A percentile compares a stretch with the other conserved stretches of the same genome.
Evolutionary conservation across 2,113 vertebrate species (phyloP).

Genomic region (Ptychochromis oligacanthus): DNA sequence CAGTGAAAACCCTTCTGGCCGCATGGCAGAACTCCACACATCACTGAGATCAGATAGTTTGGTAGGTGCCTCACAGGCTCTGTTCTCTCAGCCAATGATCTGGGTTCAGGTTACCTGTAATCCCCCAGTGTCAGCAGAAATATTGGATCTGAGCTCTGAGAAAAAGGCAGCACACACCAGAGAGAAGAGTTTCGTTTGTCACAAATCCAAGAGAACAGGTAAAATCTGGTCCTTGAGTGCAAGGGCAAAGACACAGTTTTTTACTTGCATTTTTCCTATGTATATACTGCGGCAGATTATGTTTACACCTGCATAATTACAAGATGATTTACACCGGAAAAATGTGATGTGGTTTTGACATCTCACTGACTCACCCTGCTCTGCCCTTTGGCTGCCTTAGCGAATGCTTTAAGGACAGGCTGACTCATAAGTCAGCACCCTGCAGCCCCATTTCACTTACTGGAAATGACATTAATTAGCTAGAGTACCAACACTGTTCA

Average conservation of each 20-base stretch:
- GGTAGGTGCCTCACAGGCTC: constrained; percentile 47
- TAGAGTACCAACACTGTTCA: background rate
- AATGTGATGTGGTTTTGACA: background rate
- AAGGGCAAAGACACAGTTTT: background rate
- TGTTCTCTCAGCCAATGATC: constrained; percentile 17
- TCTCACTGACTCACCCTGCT: background rate
- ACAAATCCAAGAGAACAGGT: too few species aligned
- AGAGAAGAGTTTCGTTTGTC: background rate
- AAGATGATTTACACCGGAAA: background rate
- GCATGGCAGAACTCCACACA: constrained; percentile 17
- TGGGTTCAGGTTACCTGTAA: constrained; percentile 62
- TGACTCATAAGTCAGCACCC: background rate
- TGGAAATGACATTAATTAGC: background rate
- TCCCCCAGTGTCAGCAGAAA: constrained; percentile 49
- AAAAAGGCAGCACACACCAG: background rate
- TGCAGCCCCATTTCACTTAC: background rate
- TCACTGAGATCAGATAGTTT: constrained; percentile 38
- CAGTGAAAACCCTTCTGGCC: background rate
- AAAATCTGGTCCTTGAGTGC: background rate
- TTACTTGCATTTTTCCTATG: background rate
- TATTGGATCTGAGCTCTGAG: constrained; percentile 18
- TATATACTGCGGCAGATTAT: background rate
- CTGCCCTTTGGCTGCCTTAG: background rate
- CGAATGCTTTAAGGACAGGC: background rate
- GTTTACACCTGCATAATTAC: background rate